A percentile compares a stretch with the other conserved stretches of the same genome.
These are phyloP conservation scores for Notarius quadriscutis DNA, from an alignment of 2,113 vertebrate species.

Conservation along the genomic window DNA sequence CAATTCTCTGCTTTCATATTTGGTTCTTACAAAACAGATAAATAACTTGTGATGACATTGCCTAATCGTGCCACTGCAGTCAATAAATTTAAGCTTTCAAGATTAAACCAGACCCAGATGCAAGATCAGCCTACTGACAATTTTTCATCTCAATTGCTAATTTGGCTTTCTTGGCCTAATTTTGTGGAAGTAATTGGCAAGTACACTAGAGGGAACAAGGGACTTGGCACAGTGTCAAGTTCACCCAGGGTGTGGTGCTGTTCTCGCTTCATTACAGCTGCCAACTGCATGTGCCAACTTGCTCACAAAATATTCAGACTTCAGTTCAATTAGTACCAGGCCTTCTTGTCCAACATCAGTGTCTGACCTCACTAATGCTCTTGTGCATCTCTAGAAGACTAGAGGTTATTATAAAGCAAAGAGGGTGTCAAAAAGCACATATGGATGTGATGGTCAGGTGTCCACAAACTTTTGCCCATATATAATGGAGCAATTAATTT, in stretches of 20 bases:
- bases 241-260: not conserved
- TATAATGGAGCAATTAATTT: too few relatives aligned
- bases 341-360: conserved; percentile 26
- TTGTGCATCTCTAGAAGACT: not conserved
- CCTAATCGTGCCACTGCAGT: not conserved
- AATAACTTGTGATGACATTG: conserved; percentile 9
- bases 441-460: too few relatives aligned
- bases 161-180: conserved; percentile 11
- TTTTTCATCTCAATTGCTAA: not conserved
- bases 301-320: conserved; percentile 1
- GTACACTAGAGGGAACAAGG: conserved; percentile 1
- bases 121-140: not conserved
- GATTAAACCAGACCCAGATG: not conserved
- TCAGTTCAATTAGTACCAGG: conserved; percentile 20
- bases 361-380: not conserved
- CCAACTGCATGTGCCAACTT: not conserved
- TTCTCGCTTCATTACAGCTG: conserved; percentile 32
- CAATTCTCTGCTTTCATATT: not conserved
- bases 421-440: too few relatives aligned
- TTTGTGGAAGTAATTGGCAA: conserved; percentile 1
- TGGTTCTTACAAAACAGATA: not conserved
- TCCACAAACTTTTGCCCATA: too few relatives aligned
- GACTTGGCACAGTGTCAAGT: conserved; percentile 20
- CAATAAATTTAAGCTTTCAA: not conserved
- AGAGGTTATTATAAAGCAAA: too few relatives aligned